Evolutionary conservation across 2,113 vertebrate species (phyloP), one percentile per base, ranked within the genome.

Genomic region (Albula glossodonta): DNA sequence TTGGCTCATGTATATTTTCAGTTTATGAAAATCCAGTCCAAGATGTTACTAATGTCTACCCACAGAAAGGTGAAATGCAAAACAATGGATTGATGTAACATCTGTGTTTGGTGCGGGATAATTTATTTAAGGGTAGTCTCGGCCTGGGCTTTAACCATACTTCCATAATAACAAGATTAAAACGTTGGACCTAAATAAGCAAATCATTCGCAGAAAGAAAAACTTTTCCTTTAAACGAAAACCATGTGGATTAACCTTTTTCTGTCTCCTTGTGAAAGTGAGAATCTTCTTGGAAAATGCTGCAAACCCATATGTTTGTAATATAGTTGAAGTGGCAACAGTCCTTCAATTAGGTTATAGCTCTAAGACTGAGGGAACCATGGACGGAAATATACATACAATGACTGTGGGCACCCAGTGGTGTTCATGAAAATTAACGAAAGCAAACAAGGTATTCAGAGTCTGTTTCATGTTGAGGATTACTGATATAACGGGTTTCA

Each of bases 141-240:
- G 31, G 48, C 80, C 41, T 52, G 50, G 5, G n/a, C 53, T 48
- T 56, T 1, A 31, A 49, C 25, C 53, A 80, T 80, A 80, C 52
- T 85, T 80, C 41, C 84, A 66, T 78, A 80, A 85, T 80, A 80
- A 85, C 78, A 85, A 80, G 51, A 85, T 80, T 85, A 79, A 56
- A 85, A 80, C 51, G 80, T 52, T 85, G 84, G 80, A 80, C 48
- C 78, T 57, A 80, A 85, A 80, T 60, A 60, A 80, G 84, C 77
- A 80, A 85, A 85, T 85, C 41, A 85, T 22, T 81, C 53, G 51
- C 84, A 80, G 56, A 13, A 56, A 80, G 56, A 78, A 60, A 85
- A 80, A 85, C 52, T 53, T 60, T 63, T 52, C 10, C 17, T 77
- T 17, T 41, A 80, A 85, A 85, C 51, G 78, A 85, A 63, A 85